Conservation (phyloP, 2,113 vertebrate species). For the Dipodomys merriami region DNA sequence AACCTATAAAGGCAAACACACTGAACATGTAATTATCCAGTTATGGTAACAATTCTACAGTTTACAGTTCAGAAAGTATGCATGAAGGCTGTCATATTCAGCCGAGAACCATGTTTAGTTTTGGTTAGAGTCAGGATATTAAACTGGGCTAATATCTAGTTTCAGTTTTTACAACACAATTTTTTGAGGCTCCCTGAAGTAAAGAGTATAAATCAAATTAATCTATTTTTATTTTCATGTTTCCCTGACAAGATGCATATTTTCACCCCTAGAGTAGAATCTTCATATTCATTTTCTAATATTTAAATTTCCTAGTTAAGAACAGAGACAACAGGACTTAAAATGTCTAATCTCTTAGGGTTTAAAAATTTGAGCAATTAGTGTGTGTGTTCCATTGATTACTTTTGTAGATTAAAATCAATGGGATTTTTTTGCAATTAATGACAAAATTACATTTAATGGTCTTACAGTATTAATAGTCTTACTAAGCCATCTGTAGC, state of each 20-base stretch:
- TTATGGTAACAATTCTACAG: background rate
- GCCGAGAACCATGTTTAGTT: background rate
- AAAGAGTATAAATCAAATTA: constrained; percentile 49
- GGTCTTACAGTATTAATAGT: constrained; percentile 73
- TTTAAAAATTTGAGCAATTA: constrained; percentile 78
- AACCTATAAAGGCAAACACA: background rate
- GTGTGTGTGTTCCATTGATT: constrained; percentile 71
- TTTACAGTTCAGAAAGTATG: constrained; percentile 40
- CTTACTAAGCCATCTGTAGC: constrained; percentile 76
- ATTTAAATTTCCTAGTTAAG: constrained; percentile 66
- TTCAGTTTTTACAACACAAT: background rate
- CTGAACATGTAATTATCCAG: background rate
- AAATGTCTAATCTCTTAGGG: constrained; percentile 66
- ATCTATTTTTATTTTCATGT: constrained; percentile 36
- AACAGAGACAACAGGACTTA: constrained; percentile 62
- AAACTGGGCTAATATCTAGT: constrained; percentile 38
- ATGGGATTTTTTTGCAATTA: constrained; percentile 75
- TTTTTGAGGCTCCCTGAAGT: constrained; percentile 43
- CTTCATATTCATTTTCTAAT: constrained; percentile 59
- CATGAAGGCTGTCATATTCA: background rate
- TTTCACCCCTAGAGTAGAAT: constrained; percentile 52
- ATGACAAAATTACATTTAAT: constrained; percentile 69
- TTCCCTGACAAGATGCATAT: constrained; percentile 51
- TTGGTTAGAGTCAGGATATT: constrained; percentile 1
- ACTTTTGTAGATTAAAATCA: constrained; percentile 78